Percentiles rank a stretch among this genome's conserved stretches.
These are phyloP conservation scores for Drosophila mettleri DNA, from an alignment of 2,888 invertebrate species.

Conservation along the genomic window DNA sequence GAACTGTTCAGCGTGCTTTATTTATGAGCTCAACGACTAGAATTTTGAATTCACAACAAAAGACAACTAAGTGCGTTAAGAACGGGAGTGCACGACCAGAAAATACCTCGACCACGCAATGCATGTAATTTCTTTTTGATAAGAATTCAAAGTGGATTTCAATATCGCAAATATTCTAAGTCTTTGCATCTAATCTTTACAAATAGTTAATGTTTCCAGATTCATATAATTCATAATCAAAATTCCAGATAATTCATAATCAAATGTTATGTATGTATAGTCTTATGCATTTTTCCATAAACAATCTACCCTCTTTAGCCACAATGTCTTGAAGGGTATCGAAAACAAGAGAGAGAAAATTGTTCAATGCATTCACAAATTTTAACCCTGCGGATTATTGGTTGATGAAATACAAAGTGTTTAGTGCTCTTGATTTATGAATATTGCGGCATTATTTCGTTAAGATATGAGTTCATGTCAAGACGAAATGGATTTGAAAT, in stretches of 20 bases:
- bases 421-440: conserved; percentile 66
- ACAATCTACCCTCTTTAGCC: background rate
- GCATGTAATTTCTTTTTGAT: too few species aligned
- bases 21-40: conserved; percentile 61
- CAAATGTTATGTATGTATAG: too few species aligned
- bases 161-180: too few species aligned
- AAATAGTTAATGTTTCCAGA: background rate
- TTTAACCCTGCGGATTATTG: conserved; percentile 49
- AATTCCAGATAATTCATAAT: too few species aligned
- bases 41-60: conserved; percentile 20
- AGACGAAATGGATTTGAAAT: conserved; percentile 38
- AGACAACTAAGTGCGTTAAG: background rate
- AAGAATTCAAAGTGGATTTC: too few species aligned
- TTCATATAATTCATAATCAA: too few species aligned
- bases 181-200: background rate
- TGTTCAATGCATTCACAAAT: conserved; percentile 14
- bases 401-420: conserved; percentile 58
- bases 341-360: background rate
- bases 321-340: background rate
- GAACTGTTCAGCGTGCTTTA: conserved; percentile 55
- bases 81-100: background rate
- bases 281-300: background rate
- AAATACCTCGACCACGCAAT: background rate
- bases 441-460: conserved; percentile 45
- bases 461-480: conserved; percentile 46